Conservation (phyloP, 2,113 vertebrate genomes). For the Cavia aperea region DNA sequence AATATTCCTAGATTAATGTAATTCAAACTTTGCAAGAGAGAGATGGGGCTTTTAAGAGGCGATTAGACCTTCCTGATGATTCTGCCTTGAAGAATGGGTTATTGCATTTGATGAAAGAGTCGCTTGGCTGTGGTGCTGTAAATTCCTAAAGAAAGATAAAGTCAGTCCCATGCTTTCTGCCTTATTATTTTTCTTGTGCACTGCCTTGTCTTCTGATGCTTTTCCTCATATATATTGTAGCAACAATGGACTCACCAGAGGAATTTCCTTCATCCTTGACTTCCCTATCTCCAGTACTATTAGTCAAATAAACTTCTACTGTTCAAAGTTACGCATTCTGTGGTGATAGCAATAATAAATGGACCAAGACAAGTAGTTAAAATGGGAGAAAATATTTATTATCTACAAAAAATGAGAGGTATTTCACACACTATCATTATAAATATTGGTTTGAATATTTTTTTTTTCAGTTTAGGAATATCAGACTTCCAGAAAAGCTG, state of each 20-base stretch:
- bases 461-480: not conserved
- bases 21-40: not conserved
- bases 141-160: no score
- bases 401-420: not conserved
- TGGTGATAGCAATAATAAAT: not conserved
- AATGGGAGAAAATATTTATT: not conserved
- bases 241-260: not conserved
- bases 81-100: not conserved
- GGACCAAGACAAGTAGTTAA: not conserved
- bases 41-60: not conserved
- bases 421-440: not conserved
- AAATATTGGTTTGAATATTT: not conserved
- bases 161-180: not conserved
- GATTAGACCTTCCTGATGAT: not conserved
- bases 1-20: not conserved
- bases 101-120: not conserved
- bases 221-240: not conserved
- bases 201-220: not conserved
- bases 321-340: not conserved
- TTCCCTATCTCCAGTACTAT: not conserved
- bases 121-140: no score
- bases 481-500: not conserved
- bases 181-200: not conserved
- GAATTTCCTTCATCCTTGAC: not conserved
- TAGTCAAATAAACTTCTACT: not conserved